Evolutionary conservation across 1,140 invertebrate species (phyloP).

Genomic region (Polypedilum pembai): DNA sequence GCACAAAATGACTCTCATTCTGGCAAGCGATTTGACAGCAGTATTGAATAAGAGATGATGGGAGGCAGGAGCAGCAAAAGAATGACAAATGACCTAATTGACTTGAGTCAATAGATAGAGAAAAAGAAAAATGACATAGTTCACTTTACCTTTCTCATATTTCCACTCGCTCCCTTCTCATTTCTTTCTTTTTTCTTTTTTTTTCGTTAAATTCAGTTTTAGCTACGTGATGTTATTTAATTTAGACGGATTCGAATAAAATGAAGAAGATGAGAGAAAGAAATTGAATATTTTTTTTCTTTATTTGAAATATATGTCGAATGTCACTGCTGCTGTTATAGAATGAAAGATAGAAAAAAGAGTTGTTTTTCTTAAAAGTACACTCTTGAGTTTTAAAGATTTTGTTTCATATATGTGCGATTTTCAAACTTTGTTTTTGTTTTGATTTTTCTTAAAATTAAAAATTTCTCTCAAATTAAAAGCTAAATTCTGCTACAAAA

Average conservation of each 20-base stretch:
- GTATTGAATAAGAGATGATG: no score
- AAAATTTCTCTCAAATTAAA: no score
- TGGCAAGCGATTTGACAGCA: no score
- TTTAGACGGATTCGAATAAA: neutral
- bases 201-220: neutral
- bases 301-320: neutral
- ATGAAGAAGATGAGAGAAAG: no score
- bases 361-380: neutral
- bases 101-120: neutral
- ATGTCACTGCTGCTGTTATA: neutral
- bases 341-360: neutral
- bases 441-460: no score
- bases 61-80: neutral
- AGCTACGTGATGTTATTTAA: slow-evolving; percentile 7
- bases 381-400: no score
- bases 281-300: neutral
- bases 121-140: neutral
- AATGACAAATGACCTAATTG: slow-evolving; percentile 18
- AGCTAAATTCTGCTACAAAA: no score
- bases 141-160: neutral
- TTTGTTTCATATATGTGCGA: no score
- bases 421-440: no score
- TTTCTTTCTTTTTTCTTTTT: neutral
- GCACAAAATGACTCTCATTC: neutral
- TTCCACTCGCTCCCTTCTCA: neutral